Percentiles rank a stretch among this genome's conserved stretches.
phyloP scores from a whole-genome alignment of 2,888 invertebrate genomes.

The Schizotus pectinicornis region DNA sequence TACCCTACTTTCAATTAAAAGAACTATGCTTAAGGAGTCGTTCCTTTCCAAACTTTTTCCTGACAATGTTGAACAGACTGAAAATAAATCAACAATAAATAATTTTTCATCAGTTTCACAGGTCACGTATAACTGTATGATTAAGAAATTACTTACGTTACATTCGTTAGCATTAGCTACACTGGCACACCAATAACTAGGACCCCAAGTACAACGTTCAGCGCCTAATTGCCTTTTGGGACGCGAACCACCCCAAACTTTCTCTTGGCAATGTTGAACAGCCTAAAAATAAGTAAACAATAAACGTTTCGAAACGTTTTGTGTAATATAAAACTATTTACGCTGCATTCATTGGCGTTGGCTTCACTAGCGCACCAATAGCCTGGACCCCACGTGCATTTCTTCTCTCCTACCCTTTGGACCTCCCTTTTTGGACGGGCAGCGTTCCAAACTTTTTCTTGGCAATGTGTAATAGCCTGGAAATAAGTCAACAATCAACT shows the following conservation, averaged over 20 bases:
- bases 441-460: slow-evolving; percentile 12
- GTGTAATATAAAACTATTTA: no score
- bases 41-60: slow-evolving; percentile 14
- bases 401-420: not conserved
- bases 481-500: slow-evolving; percentile 17
- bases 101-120: no score
- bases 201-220: no score
- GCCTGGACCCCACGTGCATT: no score
- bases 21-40: slow-evolving; percentile 6
- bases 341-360: not conserved
- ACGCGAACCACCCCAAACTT: slow-evolving; percentile 12
- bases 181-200: no score
- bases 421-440: not conserved
- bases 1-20: slow-evolving; percentile 5
- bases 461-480: slow-evolving; percentile 33
- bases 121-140: no score
- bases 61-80: no score
- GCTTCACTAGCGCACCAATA: no score
- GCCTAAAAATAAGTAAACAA: no score
- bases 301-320: no score
- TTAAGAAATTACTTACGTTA: no score
- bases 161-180: not conserved
- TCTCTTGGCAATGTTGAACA: not conserved
- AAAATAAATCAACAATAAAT: no score
- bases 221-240: not conserved